Evolutionary conservation across 2,797 vertebrate genomes (phyloP), one percentile per base, ranked within the genome.

Genomic region (Coracias cyanogaster): DNA sequence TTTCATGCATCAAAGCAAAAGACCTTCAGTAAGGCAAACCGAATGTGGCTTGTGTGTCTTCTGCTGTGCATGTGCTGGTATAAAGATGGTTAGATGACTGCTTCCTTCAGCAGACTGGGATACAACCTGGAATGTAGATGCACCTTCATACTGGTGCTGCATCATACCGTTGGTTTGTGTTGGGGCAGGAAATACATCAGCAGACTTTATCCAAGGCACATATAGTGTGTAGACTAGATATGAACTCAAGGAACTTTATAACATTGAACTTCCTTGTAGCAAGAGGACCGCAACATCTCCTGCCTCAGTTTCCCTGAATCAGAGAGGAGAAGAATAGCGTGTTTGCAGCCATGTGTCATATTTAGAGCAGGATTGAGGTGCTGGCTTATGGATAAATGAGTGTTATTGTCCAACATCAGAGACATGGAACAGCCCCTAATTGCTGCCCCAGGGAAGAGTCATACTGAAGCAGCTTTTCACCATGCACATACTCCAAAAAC

Each of bases 371-470:
- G 31, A 35, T 24, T 69, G 31, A 72, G 31, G 39, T 43, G 16
- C 21, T 82, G 35, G 21, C 4, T 69, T 25, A 12, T 12, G 28
- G 35, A 82, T 67, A 20, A 54, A 10, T 39, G 21, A 46, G 54
- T 20, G 15, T 29, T 62, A 6, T 7, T 69, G 37, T 57, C 31
- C 71, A 72, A 1, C 15, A 14, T n/a, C 57, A 73, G 65, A 39
- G 74, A 26, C 15, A 4, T 1, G 12, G 72, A 11, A 55, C 52
- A 64, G 52, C 16, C 43, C 22, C 29, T 2, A 13, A 14, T 5
- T 0, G 0, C 35, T 39, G 41, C 9, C 26, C 49, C 6, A 15
- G 16, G n/a, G n/a, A 45, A 45, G 10, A 19, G 12, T 28, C 4
- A 4, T 16, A 28, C 28, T 61, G 39, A 79, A 73, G 26, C 37